These are phyloP conservation scores for Cantharis lateralis DNA, from an alignment of 2,888 invertebrate genomes.

Conservation along the genomic window DNA sequence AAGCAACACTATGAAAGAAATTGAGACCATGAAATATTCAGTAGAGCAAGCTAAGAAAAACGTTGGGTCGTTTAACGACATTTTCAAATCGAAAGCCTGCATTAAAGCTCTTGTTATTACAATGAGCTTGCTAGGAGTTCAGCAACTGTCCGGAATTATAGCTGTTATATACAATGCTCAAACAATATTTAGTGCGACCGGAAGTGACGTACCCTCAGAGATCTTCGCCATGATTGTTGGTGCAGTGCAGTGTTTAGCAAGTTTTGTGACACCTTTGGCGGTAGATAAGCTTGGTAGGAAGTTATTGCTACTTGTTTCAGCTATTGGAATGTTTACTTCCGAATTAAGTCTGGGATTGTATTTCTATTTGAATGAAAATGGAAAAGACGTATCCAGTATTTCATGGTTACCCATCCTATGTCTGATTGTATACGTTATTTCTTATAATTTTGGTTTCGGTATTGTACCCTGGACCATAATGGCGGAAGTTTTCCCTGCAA, in stretches of 20 bases:
- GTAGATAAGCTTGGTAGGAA: conserved; percentile 80
- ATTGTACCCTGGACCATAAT: conserved; percentile 83
- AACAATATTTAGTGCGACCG: conserved; percentile 71
- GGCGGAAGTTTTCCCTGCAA: conserved; percentile 80
- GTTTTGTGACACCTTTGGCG: conserved; percentile 73
- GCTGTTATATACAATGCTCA: conserved; percentile 81
- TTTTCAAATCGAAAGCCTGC: conserved; percentile 66
- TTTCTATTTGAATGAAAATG: conserved; percentile 60
- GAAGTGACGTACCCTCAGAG: conserved; percentile 62
- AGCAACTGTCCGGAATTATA: conserved; percentile 83
- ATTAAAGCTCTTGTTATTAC: conserved; percentile 78
- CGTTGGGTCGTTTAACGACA: conserved; percentile 51
- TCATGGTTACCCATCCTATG: conserved; percentile 57
- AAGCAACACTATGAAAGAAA: conserved; percentile 66
- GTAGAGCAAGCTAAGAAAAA: conserved; percentile 54
- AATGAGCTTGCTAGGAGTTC: conserved; percentile 75
- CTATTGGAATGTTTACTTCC: conserved; percentile 62
- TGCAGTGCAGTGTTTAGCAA: conserved; percentile 76
- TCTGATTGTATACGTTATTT: background rate
- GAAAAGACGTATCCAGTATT: conserved; percentile 59
- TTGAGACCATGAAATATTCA: conserved; percentile 52
- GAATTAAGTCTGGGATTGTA: conserved; percentile 59
- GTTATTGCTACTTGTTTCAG: conserved; percentile 72
- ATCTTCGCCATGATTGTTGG: conserved; percentile 79
- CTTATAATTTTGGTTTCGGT: conserved; percentile 73